A percentile compares a stretch with the other conserved stretches of the same genome.
phyloP scores from a whole-genome alignment of 2,888 invertebrate species.

The Tetropium fuscum region DNA sequence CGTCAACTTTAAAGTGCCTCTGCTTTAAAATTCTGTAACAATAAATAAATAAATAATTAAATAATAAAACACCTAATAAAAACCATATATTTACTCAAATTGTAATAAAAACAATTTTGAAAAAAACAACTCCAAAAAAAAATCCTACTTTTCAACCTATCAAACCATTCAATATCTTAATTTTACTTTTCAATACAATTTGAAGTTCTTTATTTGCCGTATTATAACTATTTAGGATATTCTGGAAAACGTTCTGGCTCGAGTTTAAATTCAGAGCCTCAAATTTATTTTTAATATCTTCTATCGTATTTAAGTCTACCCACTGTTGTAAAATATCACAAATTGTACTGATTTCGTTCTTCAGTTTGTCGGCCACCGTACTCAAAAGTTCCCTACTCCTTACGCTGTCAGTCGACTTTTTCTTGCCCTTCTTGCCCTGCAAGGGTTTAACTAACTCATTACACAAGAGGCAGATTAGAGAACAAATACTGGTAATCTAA shows the following conservation, averaged over 20 bases:
- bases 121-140: no score
- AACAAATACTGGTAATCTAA: constrained; percentile 72
- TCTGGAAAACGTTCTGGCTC: constrained; percentile 65
- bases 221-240: constrained; percentile 67
- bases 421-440: constrained; percentile 71
- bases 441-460: constrained; percentile 68
- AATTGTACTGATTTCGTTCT: constrained; percentile 61
- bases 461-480: constrained; percentile 71
- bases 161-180: constrained; percentile 63
- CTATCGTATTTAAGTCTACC: constrained; percentile 61
- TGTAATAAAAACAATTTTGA: constrained; percentile 37
- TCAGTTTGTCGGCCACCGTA: constrained; percentile 49
- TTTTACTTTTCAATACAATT: constrained; percentile 69
- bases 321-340: constrained; percentile 66
- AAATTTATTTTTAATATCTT: constrained; percentile 64
- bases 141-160: constrained; percentile 25
- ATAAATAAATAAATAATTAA: not conserved
- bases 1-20: no score
- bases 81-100: constrained; percentile 34
- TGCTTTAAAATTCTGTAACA: no score
- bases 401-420: constrained; percentile 65
- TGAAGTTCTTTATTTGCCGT: constrained; percentile 69
- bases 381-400: constrained; percentile 65
- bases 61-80: constrained; percentile 23
- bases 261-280: constrained; percentile 63